A percentile compares a stretch with the other conserved stretches of the same genome.
phyloP scores from a whole-genome alignment of 2,888 invertebrate species.

The Callinectes sapidus region DNA sequence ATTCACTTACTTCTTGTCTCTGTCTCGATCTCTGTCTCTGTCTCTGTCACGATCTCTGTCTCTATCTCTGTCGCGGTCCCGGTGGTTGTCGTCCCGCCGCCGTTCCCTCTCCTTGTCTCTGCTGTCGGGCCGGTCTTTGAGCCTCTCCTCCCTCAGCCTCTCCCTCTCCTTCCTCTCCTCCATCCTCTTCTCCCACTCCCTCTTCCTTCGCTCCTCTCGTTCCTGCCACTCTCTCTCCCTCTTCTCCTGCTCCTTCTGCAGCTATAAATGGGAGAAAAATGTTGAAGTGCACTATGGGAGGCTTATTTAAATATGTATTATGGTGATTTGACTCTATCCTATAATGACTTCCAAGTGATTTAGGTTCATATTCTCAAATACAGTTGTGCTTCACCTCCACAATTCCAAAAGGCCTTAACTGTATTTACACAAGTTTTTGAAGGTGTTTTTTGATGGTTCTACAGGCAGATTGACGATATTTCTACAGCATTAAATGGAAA shows the following conservation, averaged over 20 bases:
- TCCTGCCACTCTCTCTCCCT: slow-evolving; percentile 68
- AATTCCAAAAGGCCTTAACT: no score
- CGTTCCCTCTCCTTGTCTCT: slow-evolving; percentile 63
- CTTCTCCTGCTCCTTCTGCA: slow-evolving; percentile 63
- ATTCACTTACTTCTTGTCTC: slow-evolving; percentile 57
- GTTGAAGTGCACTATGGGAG: not conserved
- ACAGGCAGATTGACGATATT: no score
- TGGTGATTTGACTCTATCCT: no score
- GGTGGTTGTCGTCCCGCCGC: slow-evolving; percentile 51
- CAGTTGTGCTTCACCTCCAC: no score
- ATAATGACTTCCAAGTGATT: not conserved
- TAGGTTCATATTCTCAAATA: no score
- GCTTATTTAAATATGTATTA: not conserved
- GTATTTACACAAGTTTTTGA: no score
- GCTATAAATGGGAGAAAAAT: not conserved
- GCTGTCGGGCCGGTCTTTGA: slow-evolving; percentile 59
- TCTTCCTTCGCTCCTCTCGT: slow-evolving; percentile 66
- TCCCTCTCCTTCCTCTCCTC: slow-evolving; percentile 71
- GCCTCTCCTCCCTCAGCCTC: slow-evolving; percentile 63
- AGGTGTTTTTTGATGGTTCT: no score
- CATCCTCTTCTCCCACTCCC: slow-evolving; percentile 71
- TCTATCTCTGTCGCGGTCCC: slow-evolving; percentile 63
- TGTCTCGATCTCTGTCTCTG: slow-evolving; percentile 42
- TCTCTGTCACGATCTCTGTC: slow-evolving; percentile 37
- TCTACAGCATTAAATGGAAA: no score